phyloP scores from a whole-genome alignment of 2,797 vertebrate species.

The Gallinago solitaria region DNA sequence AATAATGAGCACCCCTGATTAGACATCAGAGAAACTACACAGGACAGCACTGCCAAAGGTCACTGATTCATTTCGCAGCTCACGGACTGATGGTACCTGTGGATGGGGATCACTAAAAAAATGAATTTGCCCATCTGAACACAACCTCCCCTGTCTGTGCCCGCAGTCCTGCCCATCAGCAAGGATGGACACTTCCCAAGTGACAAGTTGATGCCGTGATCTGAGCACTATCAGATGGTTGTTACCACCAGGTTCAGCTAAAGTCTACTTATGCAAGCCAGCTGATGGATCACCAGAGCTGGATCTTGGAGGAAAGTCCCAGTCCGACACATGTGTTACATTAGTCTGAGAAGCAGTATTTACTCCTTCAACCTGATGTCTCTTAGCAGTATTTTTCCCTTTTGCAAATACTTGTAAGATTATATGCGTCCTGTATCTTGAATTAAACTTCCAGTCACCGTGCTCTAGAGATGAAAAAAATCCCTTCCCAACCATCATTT shows the following conservation, averaged over 20 bases:
- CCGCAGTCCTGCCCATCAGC: not conserved
- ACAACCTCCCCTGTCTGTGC: not conserved
- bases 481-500: accelerated
- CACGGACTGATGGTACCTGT: not conserved
- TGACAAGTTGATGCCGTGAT: not conserved
- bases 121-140: not conserved
- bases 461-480: not conserved
- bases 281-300: not conserved
- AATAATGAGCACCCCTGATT: not conserved
- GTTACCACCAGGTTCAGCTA: not conserved
- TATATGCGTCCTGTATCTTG: no score
- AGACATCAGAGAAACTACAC: not conserved
- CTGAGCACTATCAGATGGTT: not conserved
- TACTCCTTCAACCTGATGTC: not conserved
- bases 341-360: not conserved
- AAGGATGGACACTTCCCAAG: not conserved
- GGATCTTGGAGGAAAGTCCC: accelerated
- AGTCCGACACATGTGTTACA: accelerated
- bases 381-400: not conserved
- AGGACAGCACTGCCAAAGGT: not conserved
- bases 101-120: not conserved
- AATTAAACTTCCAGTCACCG: not conserved
- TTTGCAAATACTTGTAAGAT: not conserved
- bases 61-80: not conserved
- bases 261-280: not conserved